Evolutionary conservation across 1,140 invertebrate species (phyloP).

Genomic region (Pseudoatta argentina): DNA sequence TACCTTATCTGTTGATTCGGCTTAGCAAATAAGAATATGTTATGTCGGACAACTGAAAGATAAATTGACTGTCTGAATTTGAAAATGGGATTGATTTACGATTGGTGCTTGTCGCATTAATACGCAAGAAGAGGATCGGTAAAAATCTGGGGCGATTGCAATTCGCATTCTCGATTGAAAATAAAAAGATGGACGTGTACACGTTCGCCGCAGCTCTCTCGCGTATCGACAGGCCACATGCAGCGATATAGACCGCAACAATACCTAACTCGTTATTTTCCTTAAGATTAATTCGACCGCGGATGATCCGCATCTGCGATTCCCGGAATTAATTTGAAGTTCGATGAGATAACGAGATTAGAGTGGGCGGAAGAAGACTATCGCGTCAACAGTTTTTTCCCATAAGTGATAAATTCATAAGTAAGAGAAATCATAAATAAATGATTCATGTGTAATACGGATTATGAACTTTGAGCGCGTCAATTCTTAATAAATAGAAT

Average conservation of each 20-base stretch:
- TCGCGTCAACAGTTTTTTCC: conserved; percentile 13
- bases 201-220: conserved; percentile 22
- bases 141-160: conserved; percentile 33
- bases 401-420: neutral
- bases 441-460: neutral
- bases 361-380: neutral
- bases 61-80: neutral
- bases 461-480: neutral
- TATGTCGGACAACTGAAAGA: neutral
- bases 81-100: conserved; percentile 35
- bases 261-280: conserved; percentile 48
- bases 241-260: conserved; percentile 31
- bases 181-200: conserved; percentile 24
- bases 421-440: neutral
- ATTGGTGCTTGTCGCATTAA: conserved; percentile 30
- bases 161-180: conserved; percentile 48
- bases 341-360: conserved; percentile 42
- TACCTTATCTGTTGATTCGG: neutral
- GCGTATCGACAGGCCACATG: conserved; percentile 34
- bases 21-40: neutral
- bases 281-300: conserved; percentile 56
- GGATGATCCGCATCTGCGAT: conserved; percentile 25
- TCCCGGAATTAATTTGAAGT: conserved; percentile 38
- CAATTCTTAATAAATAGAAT: neutral
- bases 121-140: conserved; percentile 6